These are phyloP conservation scores for Syngnathoides biaculeatus DNA, from an alignment of 2,113 vertebrate genomes.

Conservation along the genomic window DNA sequence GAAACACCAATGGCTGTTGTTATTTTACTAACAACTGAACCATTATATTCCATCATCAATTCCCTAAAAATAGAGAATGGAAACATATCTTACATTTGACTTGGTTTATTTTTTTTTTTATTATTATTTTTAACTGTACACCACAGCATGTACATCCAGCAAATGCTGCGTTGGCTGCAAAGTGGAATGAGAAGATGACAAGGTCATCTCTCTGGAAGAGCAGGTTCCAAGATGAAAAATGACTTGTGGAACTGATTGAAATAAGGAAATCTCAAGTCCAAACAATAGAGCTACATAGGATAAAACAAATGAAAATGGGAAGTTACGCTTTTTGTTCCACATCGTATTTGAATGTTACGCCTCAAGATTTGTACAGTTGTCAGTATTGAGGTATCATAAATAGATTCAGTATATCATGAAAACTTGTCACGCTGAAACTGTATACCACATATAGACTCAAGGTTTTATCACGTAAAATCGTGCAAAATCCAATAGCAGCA, in stretches of 20 bases:
- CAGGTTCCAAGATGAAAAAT: too few species aligned
- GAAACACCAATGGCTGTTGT: neutral
- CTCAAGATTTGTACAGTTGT: too few species aligned
- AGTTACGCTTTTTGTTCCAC: too few species aligned
- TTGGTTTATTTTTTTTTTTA: neutral
- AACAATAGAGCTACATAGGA: too few species aligned
- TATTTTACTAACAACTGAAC: neutral
- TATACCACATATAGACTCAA: neutral
- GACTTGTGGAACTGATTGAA: neutral
- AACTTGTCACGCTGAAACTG: neutral
- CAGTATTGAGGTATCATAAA: neutral
- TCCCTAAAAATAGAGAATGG: neutral
- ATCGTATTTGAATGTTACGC: too few species aligned
- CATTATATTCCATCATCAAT: conserved; percentile 2
- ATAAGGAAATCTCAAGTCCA: neutral
- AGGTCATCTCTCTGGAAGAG: too few species aligned
- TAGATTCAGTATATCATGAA: neutral
- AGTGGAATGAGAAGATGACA: neutral
- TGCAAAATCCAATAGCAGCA: neutral
- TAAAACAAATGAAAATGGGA: too few species aligned
- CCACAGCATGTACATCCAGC: conserved; percentile 7
- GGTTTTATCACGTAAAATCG: conserved; percentile 8
- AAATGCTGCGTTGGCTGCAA: conserved; percentile 14
- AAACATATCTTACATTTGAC: neutral
- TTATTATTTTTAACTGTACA: too few species aligned